These are phyloP conservation scores for Drosophila colorata DNA, from an alignment of 2,888 invertebrate genomes.

Conservation along the genomic window DNA sequence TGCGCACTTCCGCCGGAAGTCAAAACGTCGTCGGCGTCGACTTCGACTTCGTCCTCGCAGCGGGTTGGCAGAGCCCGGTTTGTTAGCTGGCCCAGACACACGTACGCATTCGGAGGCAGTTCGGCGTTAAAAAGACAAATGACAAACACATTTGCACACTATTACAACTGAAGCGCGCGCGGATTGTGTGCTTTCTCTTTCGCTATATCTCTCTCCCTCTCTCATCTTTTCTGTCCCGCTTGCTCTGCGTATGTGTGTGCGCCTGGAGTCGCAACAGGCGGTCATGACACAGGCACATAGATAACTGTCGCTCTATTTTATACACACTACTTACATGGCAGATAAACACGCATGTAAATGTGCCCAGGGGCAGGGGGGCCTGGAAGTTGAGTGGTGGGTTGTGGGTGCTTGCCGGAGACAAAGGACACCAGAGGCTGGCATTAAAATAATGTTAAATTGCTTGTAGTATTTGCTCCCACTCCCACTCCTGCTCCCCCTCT, in stretches of 20 bases:
- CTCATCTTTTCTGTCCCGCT: background rate
- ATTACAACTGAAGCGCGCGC: constrained; percentile 57
- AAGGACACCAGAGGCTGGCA: constrained; percentile 61
- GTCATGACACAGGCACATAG: constrained; percentile 63
- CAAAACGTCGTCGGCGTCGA: constrained; percentile 43
- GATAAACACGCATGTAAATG: constrained; percentile 72
- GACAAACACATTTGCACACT: constrained; percentile 76
- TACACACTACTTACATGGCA: constrained; percentile 73
- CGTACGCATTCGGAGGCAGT: constrained; percentile 54
- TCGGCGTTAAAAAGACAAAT: constrained; percentile 74
- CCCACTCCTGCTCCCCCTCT: constrained; percentile 22
- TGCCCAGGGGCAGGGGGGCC: constrained; percentile 12
- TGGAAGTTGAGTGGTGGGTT: background rate
- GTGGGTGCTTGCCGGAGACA: constrained; percentile 39
- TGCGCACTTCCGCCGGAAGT: constrained; percentile 72
- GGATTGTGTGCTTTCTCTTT: constrained; percentile 34
- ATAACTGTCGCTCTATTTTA: constrained; percentile 72
- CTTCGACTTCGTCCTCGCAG: constrained; percentile 35
- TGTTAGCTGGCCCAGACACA: constrained; percentile 27
- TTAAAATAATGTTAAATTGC: constrained; percentile 72
- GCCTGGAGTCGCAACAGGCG: constrained; percentile 64
- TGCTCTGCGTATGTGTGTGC: background rate
- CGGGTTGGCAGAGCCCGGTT: constrained; percentile 52
- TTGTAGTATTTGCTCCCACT: constrained; percentile 62
- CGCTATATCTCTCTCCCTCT: background rate